A percentile compares a stretch with the other conserved stretches of the same genome.
phyloP scores from a whole-genome alignment of 2,113 vertebrate species.

The Suncus etruscus region DNA sequence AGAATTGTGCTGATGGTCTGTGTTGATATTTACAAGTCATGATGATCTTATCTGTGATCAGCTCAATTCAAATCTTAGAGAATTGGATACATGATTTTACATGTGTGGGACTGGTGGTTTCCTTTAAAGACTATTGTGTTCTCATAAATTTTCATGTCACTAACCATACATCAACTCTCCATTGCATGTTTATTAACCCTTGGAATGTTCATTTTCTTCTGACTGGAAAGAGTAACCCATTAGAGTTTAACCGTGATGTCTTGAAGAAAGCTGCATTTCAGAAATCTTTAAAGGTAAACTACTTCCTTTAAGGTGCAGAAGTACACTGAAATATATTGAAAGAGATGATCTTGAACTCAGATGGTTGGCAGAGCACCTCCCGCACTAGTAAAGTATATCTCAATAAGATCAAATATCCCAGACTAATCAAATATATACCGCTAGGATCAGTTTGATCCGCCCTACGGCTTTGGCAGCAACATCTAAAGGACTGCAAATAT shows the following conservation, averaged over 20 bases:
- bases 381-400: neutral
- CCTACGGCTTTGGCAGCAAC: neutral
- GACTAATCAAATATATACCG: too few species aligned
- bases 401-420: neutral
- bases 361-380: neutral
- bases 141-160: constrained; percentile 80
- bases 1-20: neutral
- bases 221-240: constrained; percentile 96
- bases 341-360: constrained; percentile 67
- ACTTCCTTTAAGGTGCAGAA: constrained; percentile 79
- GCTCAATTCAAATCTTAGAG: constrained; percentile 45
- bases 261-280: constrained; percentile 95
- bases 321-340: constrained; percentile 74
- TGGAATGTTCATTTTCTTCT: constrained; percentile 92
- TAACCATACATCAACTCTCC: constrained; percentile 87
- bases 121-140: constrained; percentile 58
- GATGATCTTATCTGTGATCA: neutral
- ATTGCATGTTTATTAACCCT: constrained; percentile 91
- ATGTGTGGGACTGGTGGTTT: constrained; percentile 52
- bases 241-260: constrained; percentile 95
- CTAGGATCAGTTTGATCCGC: too few species aligned
- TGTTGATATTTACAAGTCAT: neutral
- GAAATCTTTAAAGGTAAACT: constrained; percentile 97
- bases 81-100: constrained; percentile 50
- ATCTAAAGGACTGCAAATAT: constrained; percentile 37